A percentile compares a stretch with the other conserved stretches of the same genome.
phyloP scores from a whole-genome alignment of 2,888 invertebrate species.

The Chironomus riparius region DNA sequence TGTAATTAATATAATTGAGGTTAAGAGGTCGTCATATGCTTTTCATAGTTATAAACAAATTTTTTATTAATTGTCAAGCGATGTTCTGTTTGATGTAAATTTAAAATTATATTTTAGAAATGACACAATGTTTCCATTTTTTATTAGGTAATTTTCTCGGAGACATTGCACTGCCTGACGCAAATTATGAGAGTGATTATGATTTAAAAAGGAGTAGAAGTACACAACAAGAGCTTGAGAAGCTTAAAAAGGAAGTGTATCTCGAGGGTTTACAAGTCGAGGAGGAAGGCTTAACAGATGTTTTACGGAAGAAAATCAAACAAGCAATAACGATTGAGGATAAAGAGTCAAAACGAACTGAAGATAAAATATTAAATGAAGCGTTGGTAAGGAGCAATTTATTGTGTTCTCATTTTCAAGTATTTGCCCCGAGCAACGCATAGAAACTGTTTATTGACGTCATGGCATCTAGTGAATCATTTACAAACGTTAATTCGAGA shows the following conservation, averaged over 20 bases:
- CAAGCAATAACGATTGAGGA: constrained; percentile 47
- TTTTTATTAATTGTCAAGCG: too few species aligned
- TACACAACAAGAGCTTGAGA: constrained; percentile 66
- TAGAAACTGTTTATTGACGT: too few species aligned
- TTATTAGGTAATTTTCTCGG: constrained; percentile 65
- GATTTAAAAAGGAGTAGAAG: constrained; percentile 51
- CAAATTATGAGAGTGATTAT: constrained; percentile 44
- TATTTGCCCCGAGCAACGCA: too few species aligned
- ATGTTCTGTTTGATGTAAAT: too few species aligned
- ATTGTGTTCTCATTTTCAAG: too few species aligned
- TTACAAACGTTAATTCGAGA: too few species aligned
- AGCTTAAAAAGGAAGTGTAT: constrained; percentile 70
- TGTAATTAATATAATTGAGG: too few species aligned
- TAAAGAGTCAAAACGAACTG: constrained; percentile 42
- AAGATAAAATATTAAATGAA: constrained; percentile 45
- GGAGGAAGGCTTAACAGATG: constrained; percentile 71
- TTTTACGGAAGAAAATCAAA: constrained; percentile 61
- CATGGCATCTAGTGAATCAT: too few species aligned
- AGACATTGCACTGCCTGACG: constrained; percentile 70
- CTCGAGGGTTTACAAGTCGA: constrained; percentile 74
- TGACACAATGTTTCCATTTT: too few species aligned
- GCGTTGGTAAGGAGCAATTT: constrained; percentile 37
- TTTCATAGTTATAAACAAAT: too few species aligned
- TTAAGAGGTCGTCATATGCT: too few species aligned
- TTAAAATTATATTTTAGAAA: too few species aligned